Evolutionary conservation across 92 coral and sea anemone genomes (phyloP).

Genomic region (Diadumene lineata): DNA sequence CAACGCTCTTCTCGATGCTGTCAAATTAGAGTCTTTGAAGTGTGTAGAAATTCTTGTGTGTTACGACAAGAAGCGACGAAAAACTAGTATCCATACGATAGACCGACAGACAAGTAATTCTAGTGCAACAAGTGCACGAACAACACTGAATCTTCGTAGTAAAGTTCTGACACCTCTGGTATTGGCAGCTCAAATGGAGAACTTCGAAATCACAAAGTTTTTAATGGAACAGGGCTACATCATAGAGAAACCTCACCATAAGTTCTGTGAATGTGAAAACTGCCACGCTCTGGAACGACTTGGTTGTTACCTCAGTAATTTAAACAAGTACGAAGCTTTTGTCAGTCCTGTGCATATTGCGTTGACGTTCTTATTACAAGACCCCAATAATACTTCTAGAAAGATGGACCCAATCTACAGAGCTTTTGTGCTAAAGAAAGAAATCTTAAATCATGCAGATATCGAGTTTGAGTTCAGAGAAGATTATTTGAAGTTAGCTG

Average conservation of each 20-base stretch:
- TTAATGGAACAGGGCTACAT: conserved; percentile 61
- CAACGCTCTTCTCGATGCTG: conserved; percentile 72
- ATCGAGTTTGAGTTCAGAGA: conserved; percentile 73
- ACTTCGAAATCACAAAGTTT: conserved; percentile 70
- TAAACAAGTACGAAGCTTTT: conserved; percentile 76
- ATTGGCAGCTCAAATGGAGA: conserved; percentile 74
- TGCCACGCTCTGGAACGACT: conserved; percentile 52
- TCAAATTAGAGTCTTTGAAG: conserved; percentile 60
- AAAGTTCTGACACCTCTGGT: conserved; percentile 72
- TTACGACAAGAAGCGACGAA: conserved; percentile 27
- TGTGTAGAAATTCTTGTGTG: conserved; percentile 60
- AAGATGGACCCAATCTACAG: conserved; percentile 69
- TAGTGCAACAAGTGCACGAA: neutral
- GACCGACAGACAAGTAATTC: neutral
- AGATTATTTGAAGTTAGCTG: conserved; percentile 64
- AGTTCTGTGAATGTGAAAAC: conserved; percentile 38
- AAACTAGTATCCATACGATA: neutral
- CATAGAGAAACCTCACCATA: conserved; percentile 62
- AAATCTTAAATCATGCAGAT: conserved; percentile 46
- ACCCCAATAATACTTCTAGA: neutral
- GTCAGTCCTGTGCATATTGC: conserved; percentile 78
- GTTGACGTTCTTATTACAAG: conserved; percentile 28
- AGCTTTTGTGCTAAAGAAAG: conserved; percentile 61
- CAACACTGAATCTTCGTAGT: neutral
- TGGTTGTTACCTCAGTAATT: conserved; percentile 62